Evolutionary conservation across 2,888 invertebrate species (phyloP).

Genomic region (Pterostichus madidus): DNA sequence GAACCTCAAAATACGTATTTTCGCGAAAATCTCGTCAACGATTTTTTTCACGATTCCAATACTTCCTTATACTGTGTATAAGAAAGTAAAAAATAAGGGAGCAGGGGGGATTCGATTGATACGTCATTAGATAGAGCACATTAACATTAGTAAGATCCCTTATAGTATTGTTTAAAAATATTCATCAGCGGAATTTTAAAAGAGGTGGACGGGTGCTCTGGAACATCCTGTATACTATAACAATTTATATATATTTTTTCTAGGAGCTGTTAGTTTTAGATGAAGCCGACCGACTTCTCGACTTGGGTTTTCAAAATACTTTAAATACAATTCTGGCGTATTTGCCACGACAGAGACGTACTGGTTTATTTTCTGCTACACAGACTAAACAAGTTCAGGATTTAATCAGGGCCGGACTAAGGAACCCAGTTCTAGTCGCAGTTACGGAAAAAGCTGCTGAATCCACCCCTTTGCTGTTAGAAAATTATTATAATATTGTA

Average conservation of each 20-base stretch:
- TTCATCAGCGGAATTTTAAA: no score
- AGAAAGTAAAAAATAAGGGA: no score
- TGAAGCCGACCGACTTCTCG: conserved; percentile 96
- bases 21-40: no score
- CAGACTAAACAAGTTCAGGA: conserved; percentile 96
- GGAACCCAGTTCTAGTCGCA: conserved; percentile 94
- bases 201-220: no score
- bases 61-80: no score
- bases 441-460: conserved; percentile 92
- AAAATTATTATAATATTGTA: conserved; percentile 90
- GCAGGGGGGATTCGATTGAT: no score
- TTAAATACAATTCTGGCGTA: conserved; percentile 93
- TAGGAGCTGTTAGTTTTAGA: conserved; percentile 96
- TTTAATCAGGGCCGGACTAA: conserved; percentile 93
- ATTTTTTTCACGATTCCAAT: no score
- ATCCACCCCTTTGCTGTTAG: conserved; percentile 85
- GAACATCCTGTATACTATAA: no score
- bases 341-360: conserved; percentile 95
- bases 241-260: conserved; percentile 67
- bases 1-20: no score
- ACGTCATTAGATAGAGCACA: no score
- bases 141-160: no score
- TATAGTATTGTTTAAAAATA: no score
- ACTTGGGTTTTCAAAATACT: conserved; percentile 93
- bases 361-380: conserved; percentile 99